Conservation (phyloP, 2,888 invertebrate genomes). For the Ornithoptera alexandrae region DNA sequence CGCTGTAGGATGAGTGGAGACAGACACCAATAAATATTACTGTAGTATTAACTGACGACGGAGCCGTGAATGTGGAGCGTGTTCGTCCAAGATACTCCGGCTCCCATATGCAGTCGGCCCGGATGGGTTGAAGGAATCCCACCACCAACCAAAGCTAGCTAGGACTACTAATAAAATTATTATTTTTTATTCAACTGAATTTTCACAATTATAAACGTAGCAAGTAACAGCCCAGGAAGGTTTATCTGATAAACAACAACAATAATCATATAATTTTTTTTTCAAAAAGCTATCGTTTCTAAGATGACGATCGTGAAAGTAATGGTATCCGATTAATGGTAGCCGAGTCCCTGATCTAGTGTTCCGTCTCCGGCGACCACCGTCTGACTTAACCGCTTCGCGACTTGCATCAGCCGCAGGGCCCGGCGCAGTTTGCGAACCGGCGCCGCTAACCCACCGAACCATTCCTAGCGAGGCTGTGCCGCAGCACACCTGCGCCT, state of each 20-base stretch:
- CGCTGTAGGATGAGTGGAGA: background rate
- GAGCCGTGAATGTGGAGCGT: too few relatives aligned
- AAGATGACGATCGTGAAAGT: constrained; percentile 42
- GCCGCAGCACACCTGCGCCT: background rate
- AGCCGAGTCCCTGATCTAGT: constrained; percentile 15
- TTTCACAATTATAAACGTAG: too few relatives aligned
- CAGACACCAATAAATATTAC: background rate
- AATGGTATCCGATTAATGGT: constrained; percentile 38
- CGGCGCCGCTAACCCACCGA: too few relatives aligned
- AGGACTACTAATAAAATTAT: too few relatives aligned
- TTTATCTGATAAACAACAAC: background rate
- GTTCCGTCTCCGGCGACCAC: constrained; percentile 11
- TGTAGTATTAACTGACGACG: too few relatives aligned
- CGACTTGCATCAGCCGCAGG: background rate
- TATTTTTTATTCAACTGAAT: too few relatives aligned
- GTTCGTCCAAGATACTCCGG: too few relatives aligned
- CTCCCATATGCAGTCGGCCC: too few relatives aligned
- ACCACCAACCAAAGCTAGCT: too few relatives aligned
- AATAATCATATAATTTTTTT: constrained; percentile 49
- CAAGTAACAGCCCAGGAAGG: too few relatives aligned
- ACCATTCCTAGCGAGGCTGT: background rate
- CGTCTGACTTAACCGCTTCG: constrained; percentile 15
- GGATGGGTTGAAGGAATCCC: too few relatives aligned
- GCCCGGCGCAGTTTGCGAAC: too few relatives aligned
- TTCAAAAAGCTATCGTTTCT: constrained; percentile 69